Evolutionary conservation across 1,140 invertebrate genomes (phyloP).

Genomic region (Vanessa tameamea): DNA sequence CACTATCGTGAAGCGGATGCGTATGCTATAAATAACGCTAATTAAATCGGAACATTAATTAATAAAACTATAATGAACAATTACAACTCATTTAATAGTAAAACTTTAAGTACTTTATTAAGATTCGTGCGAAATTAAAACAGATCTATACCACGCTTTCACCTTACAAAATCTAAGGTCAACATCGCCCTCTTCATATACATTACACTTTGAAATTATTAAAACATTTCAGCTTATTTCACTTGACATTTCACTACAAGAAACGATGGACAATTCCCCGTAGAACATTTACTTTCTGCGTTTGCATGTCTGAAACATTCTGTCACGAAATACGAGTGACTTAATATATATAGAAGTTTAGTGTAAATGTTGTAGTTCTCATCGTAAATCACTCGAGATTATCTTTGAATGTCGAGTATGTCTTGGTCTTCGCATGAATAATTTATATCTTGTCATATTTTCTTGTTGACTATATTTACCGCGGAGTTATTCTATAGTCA

Average conservation of each 20-base stretch:
- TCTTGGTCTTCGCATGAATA: slow-evolving; percentile 66
- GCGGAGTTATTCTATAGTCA: slow-evolving; percentile 20
- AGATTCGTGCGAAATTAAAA: too few species aligned
- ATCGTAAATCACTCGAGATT: slow-evolving; percentile 76
- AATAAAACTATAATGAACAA: too few species aligned
- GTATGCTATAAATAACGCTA: too few species aligned
- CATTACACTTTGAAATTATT: slow-evolving; percentile 5
- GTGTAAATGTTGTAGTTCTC: slow-evolving; percentile 65
- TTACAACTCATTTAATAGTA: too few species aligned
- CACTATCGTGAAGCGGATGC: too few species aligned
- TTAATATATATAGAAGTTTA: slow-evolving; percentile 57
- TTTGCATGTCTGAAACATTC: slow-evolving; percentile 41
- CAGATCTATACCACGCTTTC: background rate
- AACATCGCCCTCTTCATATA: background rate
- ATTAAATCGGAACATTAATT: too few species aligned
- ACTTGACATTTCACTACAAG: slow-evolving; percentile 16
- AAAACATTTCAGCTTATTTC: slow-evolving; percentile 23
- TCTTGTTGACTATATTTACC: slow-evolving; percentile 27
- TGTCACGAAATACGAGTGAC: slow-evolving; percentile 46
- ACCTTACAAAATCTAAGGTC: slow-evolving; percentile 6
- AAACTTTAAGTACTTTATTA: too few species aligned
- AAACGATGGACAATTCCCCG: slow-evolving; percentile 13
- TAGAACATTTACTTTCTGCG: slow-evolving; percentile 29
- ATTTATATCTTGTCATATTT: slow-evolving; percentile 54
- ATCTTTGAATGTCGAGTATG: slow-evolving; percentile 63